Base-by-base conservation (phyloP, 2,888 invertebrate species). In the Callosobruchus maculatus region DNA sequence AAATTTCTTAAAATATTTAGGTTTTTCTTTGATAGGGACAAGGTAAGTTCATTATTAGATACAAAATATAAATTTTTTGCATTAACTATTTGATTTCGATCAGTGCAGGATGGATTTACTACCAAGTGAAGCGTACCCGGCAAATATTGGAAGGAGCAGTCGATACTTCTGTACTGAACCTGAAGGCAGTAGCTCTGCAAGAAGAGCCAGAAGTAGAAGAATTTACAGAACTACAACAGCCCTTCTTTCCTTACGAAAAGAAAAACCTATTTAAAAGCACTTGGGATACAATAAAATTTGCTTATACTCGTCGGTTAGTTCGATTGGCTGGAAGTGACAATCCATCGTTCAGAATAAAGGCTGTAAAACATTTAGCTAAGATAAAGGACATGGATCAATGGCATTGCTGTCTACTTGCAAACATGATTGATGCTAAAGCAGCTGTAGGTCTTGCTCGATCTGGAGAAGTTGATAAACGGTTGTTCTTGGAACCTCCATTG, bases 371-470 rank as follows among this genome's bases (percentile, higher is more conserved):
- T 75, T 87, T 95, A 20, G 91, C 92, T 0, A 88, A 89, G 49
- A 90, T 94, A 78, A 92, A 91, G 83, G 90, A 92, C 82, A 89
- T 93, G 69, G 83, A 85, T 71, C 79, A 83, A 73, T 87, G 86
- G 86, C 87, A 88, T 77, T 87, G 82, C 79, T 82, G 84, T 72
- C 92, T 93, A 81, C 89, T 97, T 75, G 94, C 96, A 4, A 95
- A 95, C 87, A 92, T 93, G 78, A 90, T 94, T 80, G 94, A 95
- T 87, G 90, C 91, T 70, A 89, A 90, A 79, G 95, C 95, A 0
- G 93, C 95, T 0, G 91, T 95, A 0, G 91, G 93, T 0, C 88
- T 97, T 72, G 96, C 97, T 0, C 89, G 96, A 79, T 91, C 92
- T 0, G 86, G 88, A 67, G 91, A 91, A 68, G 92, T 91, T 1